Evolutionary conservation across 2,113 vertebrate species (phyloP).

Genomic region (Sminthopsis crassicaudata): DNA sequence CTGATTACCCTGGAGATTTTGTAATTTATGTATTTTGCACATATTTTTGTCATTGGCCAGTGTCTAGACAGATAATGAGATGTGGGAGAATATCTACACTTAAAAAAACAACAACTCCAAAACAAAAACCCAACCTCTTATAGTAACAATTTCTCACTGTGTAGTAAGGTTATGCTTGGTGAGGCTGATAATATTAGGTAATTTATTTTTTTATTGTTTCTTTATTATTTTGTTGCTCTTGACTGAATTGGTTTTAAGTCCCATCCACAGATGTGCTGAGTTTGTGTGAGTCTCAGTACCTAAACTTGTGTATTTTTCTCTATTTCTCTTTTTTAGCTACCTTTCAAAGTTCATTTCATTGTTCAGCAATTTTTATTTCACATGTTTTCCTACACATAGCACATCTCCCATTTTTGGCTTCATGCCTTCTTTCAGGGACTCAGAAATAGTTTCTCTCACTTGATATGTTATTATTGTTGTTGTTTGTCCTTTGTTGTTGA

Average conservation of each 20-base stretch:
- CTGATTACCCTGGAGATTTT: conserved; percentile 38
- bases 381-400: conserved; percentile 40
- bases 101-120: background rate
- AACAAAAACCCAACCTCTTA: conserved; percentile 3
- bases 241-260: conserved; percentile 59
- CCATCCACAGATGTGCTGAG: background rate
- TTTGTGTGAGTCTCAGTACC: conserved; percentile 9
- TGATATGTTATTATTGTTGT: background rate
- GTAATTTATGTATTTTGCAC: conserved; percentile 53
- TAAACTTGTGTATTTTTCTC: background rate
- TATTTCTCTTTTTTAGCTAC: conserved; percentile 35
- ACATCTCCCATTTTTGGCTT: background rate
- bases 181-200: conserved; percentile 49
- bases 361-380: conserved; percentile 60
- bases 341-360: conserved; percentile 36
- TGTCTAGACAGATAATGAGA: conserved; percentile 54
- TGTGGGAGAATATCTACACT: conserved; percentile 53
- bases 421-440: conserved; percentile 22
- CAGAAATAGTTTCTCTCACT: background rate
- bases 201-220: conserved; percentile 62
- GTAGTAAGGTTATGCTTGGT: conserved; percentile 42
- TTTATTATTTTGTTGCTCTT: conserved; percentile 58
- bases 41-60: conserved; percentile 59
- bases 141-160: conserved; percentile 48
- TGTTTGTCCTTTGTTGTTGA: too few species aligned